Evolutionary conservation across 1,140 invertebrate genomes (phyloP).

Genomic region (Aphidius ervi): DNA sequence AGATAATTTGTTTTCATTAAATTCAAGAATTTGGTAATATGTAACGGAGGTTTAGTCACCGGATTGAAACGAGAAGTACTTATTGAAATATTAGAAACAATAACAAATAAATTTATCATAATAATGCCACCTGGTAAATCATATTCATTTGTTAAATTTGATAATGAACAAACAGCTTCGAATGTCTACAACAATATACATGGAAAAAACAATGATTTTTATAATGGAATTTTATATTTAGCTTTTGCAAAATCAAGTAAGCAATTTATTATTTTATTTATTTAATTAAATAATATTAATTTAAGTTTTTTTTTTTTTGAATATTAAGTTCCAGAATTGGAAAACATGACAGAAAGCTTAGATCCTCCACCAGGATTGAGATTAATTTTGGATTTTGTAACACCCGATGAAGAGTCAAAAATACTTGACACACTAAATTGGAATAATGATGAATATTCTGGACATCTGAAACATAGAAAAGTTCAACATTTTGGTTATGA

Average conservation of each 20-base stretch:
- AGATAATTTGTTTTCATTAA: conserved; percentile 18
- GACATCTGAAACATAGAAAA: conserved; percentile 74
- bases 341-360: conserved; percentile 29
- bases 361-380: conserved; percentile 67
- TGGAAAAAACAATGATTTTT: conserved; percentile 54
- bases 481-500: conserved; percentile 94
- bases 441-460: conserved; percentile 40
- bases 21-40: conserved; percentile 50
- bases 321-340: conserved; percentile 45
- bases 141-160: conserved; percentile 68
- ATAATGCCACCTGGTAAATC: conserved; percentile 69
- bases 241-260: conserved; percentile 59
- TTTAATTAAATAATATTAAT: not conserved
- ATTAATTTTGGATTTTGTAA: conserved; percentile 72
- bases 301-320: conserved; percentile 4
- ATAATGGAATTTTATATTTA: conserved; percentile 61
- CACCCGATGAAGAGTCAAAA: conserved; percentile 64
- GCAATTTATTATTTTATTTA: conserved; percentile 13
- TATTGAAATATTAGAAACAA: conserved; percentile 51
- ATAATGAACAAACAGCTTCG: conserved; percentile 48
- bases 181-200: conserved; percentile 55
- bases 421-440: conserved; percentile 64
- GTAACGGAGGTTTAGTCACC: conserved; percentile 73
- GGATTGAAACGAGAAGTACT: conserved; percentile 64
- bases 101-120: conserved; percentile 51